These are phyloP conservation scores for Columba guinea DNA, from an alignment of 2,797 vertebrate species.

Conservation along the genomic window DNA sequence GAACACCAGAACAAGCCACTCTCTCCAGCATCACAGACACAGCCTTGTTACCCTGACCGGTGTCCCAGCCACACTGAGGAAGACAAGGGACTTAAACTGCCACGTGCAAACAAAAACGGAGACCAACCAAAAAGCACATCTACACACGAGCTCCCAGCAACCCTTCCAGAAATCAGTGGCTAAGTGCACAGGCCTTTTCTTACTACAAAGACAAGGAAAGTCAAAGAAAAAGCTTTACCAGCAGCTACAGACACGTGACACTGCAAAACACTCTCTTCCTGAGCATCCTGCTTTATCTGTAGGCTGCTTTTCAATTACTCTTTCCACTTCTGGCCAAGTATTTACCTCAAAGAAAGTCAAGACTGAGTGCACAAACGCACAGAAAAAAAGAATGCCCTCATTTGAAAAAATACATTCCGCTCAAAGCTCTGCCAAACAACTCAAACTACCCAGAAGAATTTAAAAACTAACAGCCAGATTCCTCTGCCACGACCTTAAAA, in stretches of 20 bases:
- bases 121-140: neutral
- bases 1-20: neutral
- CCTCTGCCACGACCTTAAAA: neutral
- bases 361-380: neutral
- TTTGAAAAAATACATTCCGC: neutral
- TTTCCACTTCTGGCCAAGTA: slow-evolving; percentile 20
- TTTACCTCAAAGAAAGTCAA: slow-evolving; percentile 27
- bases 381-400: neutral
- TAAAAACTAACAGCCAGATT: slow-evolving; percentile 23
- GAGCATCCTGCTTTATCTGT: neutral
- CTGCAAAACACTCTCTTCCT: neutral
- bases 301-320: slow-evolving; percentile 21
- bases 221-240: slow-evolving; percentile 12
- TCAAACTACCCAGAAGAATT: slow-evolving; percentile 17
- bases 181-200: neutral
- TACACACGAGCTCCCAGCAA: neutral
- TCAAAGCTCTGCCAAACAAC: slow-evolving; percentile 7
- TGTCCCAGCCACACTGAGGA: neutral
- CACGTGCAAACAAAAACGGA: neutral
- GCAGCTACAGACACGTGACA: neutral
- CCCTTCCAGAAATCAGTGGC: neutral
- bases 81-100: neutral
- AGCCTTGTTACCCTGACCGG: neutral
- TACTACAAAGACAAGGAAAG: neutral
- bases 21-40: neutral